phyloP scores from a whole-genome alignment of 1,140 invertebrate genomes.

The Trypoxylus dichotomus region DNA sequence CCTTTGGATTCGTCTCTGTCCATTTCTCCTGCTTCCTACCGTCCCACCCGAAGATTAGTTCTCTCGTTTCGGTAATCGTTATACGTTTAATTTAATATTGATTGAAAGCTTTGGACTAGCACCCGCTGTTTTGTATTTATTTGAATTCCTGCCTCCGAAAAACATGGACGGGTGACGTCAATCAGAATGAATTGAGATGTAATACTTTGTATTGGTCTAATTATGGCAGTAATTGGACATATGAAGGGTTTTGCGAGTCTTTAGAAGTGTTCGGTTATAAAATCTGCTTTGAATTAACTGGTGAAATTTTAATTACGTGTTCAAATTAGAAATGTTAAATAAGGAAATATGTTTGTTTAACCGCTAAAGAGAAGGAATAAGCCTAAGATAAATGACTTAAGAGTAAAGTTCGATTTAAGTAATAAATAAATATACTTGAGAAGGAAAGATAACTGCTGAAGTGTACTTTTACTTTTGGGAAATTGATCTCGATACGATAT shows the following conservation, averaged over 20 bases:
- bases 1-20: background rate
- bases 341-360: no score
- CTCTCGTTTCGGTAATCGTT: slow-evolving; percentile 23
- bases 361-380: no score
- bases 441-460: no score
- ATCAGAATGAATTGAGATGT: slow-evolving; percentile 3
- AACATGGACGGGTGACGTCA: slow-evolving; percentile 12
- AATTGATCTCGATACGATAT: no score
- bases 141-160: background rate
- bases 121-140: slow-evolving; percentile 14
- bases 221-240: background rate
- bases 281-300: background rate
- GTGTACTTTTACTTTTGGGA: no score
- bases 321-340: no score
- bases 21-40: background rate
- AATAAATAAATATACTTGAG: no score
- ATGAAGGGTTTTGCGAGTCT: background rate
- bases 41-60: slow-evolving; percentile 10
- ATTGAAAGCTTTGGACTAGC: slow-evolving; percentile 18
- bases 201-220: background rate
- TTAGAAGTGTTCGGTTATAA: background rate
- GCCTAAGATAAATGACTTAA: no score
- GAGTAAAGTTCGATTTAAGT: no score
- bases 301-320: no score
- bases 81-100: slow-evolving; percentile 26